Conservation (phyloP, 2,113 vertebrate genomes). For the Muscicapa adusta region DNA sequence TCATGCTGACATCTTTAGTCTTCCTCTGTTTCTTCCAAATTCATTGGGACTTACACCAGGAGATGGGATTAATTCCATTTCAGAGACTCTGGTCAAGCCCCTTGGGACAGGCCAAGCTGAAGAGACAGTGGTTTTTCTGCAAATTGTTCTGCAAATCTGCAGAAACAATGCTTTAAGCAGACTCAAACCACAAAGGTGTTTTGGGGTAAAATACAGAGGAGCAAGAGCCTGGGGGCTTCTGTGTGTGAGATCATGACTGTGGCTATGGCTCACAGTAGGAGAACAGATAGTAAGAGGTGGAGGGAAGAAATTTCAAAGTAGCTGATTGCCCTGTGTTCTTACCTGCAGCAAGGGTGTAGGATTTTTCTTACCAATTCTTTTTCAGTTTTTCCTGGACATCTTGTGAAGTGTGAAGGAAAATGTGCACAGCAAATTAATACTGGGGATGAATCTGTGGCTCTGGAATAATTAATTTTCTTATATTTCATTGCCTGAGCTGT, state of each 20-base stretch:
- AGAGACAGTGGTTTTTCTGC: not conserved
- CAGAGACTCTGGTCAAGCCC: not conserved
- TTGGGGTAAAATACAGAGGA: not conserved
- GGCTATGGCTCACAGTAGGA: not conserved
- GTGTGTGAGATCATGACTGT: not conserved
- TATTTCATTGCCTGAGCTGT: not conserved
- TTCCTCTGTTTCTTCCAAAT: not conserved
- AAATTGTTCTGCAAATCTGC: not conserved
- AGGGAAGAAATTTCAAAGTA: not conserved
- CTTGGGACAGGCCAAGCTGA: not conserved
- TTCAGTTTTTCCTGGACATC: not conserved
- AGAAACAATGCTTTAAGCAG: not conserved
- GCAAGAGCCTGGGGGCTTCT: not conserved
- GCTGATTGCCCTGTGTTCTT: not conserved
- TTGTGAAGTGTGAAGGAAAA: not conserved
- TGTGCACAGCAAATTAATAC: not conserved
- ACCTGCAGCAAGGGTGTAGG: not conserved
- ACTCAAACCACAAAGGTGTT: not conserved
- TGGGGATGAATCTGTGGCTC: not conserved
- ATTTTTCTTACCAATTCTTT: not conserved
- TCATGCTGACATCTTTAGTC: not conserved
- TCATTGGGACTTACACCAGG: not conserved
- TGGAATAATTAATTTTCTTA: conserved; percentile 2
- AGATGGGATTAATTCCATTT: not conserved
- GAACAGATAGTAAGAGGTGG: not conserved